Percentiles rank a stretch among this genome's conserved stretches.
These are phyloP conservation scores for Chaetura pelagica DNA, from an alignment of 2,113 vertebrate species.

Conservation along the genomic window DNA sequence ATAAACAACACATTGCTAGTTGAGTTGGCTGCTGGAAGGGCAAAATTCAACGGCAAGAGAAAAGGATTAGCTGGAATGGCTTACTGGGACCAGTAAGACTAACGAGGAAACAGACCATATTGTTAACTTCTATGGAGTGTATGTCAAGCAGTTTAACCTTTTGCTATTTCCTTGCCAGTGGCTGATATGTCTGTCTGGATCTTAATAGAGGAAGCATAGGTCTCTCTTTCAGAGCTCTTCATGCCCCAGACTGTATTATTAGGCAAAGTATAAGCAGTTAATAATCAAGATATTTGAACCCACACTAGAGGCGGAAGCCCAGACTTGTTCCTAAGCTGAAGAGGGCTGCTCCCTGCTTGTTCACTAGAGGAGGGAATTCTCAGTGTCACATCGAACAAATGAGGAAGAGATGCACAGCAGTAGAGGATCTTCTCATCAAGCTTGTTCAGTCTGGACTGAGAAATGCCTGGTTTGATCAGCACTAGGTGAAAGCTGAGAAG, in stretches of 20 bases:
- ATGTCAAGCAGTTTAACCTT: conserved; percentile 21
- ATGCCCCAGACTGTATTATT: neutral
- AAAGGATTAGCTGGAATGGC: neutral
- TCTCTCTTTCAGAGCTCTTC: neutral
- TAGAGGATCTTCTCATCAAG: neutral
- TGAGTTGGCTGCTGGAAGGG: neutral
- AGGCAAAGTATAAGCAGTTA: neutral
- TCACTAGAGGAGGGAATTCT: neutral
- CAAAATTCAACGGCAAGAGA: neutral
- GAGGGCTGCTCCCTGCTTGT: neutral
- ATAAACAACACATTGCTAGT: neutral
- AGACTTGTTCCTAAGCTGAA: neutral
- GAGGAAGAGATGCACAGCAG: neutral
- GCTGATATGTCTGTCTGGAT: neutral
- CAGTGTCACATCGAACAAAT: neutral
- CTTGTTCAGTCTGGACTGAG: neutral
- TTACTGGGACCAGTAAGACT: neutral
- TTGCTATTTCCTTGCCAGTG: neutral
- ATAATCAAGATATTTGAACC: conserved; percentile 14
- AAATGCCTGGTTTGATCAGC: neutral
- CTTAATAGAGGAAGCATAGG: neutral
- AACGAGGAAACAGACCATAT: neutral
- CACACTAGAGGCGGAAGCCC: neutral
- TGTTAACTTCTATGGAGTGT: neutral
- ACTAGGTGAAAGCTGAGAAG: neutral